Evolutionary conservation across 2,113 vertebrate genomes (phyloP).

Genomic region (Charadrius vociferus): DNA sequence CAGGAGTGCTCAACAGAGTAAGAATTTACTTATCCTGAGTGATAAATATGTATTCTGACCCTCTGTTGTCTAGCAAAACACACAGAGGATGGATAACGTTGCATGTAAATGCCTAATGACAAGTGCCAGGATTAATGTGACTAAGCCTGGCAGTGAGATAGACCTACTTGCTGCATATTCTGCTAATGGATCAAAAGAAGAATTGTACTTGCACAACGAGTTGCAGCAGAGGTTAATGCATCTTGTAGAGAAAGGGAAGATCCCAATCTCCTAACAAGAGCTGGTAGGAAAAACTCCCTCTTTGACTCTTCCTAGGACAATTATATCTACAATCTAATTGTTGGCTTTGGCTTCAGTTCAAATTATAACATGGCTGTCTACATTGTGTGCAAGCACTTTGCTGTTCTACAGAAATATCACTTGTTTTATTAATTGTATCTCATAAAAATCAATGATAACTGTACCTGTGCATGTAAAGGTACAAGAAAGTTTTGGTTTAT

Average conservation of each 20-base stretch:
- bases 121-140: constrained; percentile 77
- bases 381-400: not conserved
- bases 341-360: constrained; percentile 14
- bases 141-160: constrained; percentile 67
- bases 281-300: not conserved
- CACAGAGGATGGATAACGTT: constrained; percentile 77
- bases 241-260: constrained; percentile 71
- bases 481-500: not conserved
- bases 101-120: constrained; percentile 79
- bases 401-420: not conserved
- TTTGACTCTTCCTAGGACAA: constrained; percentile 6
- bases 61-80: constrained; percentile 70
- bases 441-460: not conserved
- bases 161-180: constrained; percentile 78
- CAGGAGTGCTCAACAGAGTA: constrained; percentile 54
- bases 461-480: not conserved
- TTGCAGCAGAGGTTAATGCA: constrained; percentile 72
- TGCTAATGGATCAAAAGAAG: constrained; percentile 82
- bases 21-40: constrained; percentile 75
- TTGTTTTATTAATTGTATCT: not conserved
- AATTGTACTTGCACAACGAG: constrained; percentile 69
- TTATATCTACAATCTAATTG: constrained; percentile 26
- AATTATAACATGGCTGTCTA: not conserved
- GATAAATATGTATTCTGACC: constrained; percentile 77
- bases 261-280: constrained; percentile 68